These are phyloP conservation scores for Sycophila texana DNA, from an alignment of 2,888 invertebrate genomes.

Conservation along the genomic window DNA sequence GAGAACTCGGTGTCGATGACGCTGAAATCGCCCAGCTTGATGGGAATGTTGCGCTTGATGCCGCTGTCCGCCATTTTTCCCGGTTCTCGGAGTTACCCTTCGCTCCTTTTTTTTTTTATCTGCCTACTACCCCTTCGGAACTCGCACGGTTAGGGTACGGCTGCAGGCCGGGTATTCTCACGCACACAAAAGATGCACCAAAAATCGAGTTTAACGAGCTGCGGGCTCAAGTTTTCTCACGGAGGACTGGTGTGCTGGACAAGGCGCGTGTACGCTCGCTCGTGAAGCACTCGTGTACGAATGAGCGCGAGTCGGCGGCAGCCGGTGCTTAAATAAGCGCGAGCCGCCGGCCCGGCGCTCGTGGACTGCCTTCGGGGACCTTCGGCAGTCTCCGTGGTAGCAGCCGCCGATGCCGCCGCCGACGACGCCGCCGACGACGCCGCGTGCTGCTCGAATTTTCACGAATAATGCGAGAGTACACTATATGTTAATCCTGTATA, in stretches of 20 bases:
- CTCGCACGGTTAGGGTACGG: conserved; percentile 12
- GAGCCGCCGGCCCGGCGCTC: conserved; percentile 43
- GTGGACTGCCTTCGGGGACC: conserved; percentile 38
- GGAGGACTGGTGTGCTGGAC: neutral
- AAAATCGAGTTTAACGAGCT: neutral
- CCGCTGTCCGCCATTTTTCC: conserved; percentile 87
- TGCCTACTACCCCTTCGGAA: neutral
- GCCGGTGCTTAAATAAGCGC: conserved; percentile 69
- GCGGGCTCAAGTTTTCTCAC: neutral
- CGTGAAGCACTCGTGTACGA: conserved; percentile 62
- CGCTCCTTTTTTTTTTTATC: neutral
- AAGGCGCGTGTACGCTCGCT: neutral
- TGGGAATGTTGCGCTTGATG: conserved; percentile 92
- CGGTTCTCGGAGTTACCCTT: neutral
- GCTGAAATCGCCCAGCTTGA: conserved; percentile 95
- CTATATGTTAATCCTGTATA: too few relatives aligned
- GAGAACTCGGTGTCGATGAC: conserved; percentile 97
- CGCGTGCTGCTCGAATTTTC: conserved; percentile 42
- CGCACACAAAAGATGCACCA: conserved; percentile 10
- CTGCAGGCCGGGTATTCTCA: neutral
- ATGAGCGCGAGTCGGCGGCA: conserved; percentile 69
- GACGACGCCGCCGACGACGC: neutral
- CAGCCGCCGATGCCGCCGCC: neutral
- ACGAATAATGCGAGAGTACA: conserved; percentile 15
- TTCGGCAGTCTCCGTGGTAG: conserved; percentile 33